These are phyloP conservation scores for Dasyurus viverrinus DNA, from an alignment of 2,113 vertebrate genomes.

Conservation along the genomic window DNA sequence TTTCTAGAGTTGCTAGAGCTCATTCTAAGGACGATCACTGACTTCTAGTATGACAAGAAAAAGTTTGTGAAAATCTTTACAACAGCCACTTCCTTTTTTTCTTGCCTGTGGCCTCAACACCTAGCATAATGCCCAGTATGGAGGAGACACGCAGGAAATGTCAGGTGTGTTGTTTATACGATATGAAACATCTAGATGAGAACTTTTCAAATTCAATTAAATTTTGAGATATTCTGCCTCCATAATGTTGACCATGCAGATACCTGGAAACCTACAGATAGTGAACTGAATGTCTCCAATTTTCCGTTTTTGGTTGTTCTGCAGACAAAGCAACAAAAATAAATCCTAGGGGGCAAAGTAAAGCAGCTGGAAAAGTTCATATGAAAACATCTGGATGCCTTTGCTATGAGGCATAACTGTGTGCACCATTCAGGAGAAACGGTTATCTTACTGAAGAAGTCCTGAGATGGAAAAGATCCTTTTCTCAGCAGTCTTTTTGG, in stretches of 20 bases:
- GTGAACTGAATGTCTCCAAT: not conserved
- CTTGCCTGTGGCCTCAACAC: not conserved
- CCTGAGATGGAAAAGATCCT: not conserved
- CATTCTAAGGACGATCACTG: not conserved
- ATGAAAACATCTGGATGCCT: constrained; percentile 6
- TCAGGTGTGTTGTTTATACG: not conserved
- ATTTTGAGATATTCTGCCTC: not conserved
- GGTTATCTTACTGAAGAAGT: not conserved
- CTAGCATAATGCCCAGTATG: not conserved
- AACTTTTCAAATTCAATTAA: not conserved
- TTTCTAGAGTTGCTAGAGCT: not conserved
- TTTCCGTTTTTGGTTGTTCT: not conserved
- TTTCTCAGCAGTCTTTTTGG: not conserved
- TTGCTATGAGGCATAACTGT: not conserved
- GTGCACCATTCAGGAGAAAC: constrained; percentile 3
- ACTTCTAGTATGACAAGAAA: not conserved
- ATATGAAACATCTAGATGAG: not conserved
- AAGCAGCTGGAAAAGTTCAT: not conserved
- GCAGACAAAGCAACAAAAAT: not conserved
- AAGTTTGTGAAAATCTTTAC: not conserved
- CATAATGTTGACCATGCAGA: not conserved
- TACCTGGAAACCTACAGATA: not conserved
- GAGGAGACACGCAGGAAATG: not conserved
- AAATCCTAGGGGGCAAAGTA: not conserved
- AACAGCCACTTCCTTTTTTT: not conserved